Evolutionary conservation across 2,113 vertebrate species (phyloP), one percentile per base, ranked within the genome.

Genomic region (Siphamia tubifer): DNA sequence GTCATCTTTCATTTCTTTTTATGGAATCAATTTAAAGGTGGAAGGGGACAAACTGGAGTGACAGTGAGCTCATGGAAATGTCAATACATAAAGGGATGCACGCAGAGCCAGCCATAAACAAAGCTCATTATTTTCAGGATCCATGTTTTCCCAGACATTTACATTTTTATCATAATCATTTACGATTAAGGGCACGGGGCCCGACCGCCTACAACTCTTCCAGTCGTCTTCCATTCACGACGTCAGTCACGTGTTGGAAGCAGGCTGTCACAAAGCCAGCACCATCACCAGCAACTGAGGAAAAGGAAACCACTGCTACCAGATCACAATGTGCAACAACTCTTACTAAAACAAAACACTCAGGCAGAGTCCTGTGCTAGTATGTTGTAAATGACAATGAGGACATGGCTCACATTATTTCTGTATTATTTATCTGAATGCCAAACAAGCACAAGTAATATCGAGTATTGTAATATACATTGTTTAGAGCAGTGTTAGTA

Each of bases 261-360:
- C 69, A 76, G 72, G 63, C 69, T 32, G 63, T 75, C 81, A 76
- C 74, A 84, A 83, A 83, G 74, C 53, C 74, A 61, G 64, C 21
- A 12, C 74, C 68, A 45, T 81, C 78, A 63, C 67, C 68, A 74
- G 74, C 79, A 79, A 84, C 53, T 42, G 68, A 62, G 64, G 43
- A 73, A 63, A 70, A 76, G 79, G 67, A 83, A 89, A 82, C 62
- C 42, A 71, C 68, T 65, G 75, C 61, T 67, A 76, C 79, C 43
- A 74, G 83, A 71, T 56, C 65, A 15, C 24, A 74, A 67, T 23
- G 66, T 76, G 75, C 65, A 77, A 82, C 75, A 83, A 52, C 65
- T 83, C 77, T 70, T 64, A 82, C 63, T 72, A 43, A 71, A 76
- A 83, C 48, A 57, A 47, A 47, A 47, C 44, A 24, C 6, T 13